Evolutionary conservation across 2,888 invertebrate genomes (phyloP).

Genomic region (Drosophila eohydei): DNA sequence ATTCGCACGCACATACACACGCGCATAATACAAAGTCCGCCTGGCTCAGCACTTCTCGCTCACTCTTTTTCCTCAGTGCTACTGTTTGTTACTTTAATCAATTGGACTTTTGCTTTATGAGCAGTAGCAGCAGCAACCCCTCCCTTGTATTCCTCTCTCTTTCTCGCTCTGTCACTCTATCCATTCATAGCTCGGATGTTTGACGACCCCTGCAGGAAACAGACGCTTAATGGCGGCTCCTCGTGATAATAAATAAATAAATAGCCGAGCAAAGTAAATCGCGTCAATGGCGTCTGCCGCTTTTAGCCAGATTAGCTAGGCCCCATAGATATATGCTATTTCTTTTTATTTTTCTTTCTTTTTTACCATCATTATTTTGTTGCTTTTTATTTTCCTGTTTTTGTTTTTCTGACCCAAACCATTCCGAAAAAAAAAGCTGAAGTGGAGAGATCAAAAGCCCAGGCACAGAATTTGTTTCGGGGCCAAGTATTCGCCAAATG

Average conservation of each 20-base stretch:
- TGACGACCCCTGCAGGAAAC: slow-evolving; percentile 55
- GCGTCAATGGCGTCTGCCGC: slow-evolving; percentile 54
- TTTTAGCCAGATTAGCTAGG: slow-evolving; percentile 60
- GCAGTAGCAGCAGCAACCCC: slow-evolving; percentile 13
- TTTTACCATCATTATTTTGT: slow-evolving; percentile 6
- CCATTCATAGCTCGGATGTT: slow-evolving; percentile 19
- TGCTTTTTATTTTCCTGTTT: slow-evolving; percentile 24
- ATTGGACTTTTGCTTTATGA: slow-evolving; percentile 57
- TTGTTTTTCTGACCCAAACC: slow-evolving; percentile 31
- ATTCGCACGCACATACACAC: slow-evolving; percentile 14
- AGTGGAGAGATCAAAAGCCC: slow-evolving; percentile 64
- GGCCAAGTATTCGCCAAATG: slow-evolving; percentile 62
- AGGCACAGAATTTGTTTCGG: slow-evolving; percentile 50
- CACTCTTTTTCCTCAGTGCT: slow-evolving; percentile 16
- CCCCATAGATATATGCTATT: slow-evolving; percentile 13
- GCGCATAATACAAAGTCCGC: slow-evolving; percentile 53
- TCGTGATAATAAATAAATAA: slow-evolving; percentile 58
- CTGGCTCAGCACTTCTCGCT: slow-evolving; percentile 29
- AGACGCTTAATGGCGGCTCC: slow-evolving; percentile 59
- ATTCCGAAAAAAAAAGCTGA: slow-evolving; percentile 29
- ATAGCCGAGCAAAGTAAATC: slow-evolving; percentile 56
- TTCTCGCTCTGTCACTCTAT: not conserved
- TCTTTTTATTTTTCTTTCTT: not conserved
- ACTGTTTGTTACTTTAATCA: slow-evolving; percentile 66
- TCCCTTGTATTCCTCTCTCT: not conserved